A percentile compares a stretch with the other conserved stretches of the same genome.
Conservation (phyloP, 2,888 invertebrate genomes). For the Machimus atricapillus region DNA sequence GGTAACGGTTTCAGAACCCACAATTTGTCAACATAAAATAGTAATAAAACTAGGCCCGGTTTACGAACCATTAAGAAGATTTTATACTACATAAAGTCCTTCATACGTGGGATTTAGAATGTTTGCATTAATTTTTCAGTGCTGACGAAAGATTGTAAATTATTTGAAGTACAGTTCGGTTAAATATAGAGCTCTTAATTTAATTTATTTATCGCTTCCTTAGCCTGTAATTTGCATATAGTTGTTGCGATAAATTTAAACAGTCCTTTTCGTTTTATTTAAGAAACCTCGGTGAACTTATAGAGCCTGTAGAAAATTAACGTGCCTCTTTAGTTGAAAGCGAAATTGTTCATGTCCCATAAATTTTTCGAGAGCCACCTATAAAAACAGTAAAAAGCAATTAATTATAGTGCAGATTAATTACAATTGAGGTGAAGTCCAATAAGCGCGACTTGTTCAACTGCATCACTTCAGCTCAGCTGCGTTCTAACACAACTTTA, state of each 20-base stretch:
- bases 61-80: background rate
- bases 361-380: background rate
- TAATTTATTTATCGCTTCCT: background rate
- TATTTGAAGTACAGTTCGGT: background rate
- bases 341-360: background rate
- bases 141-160: background rate
- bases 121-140: background rate
- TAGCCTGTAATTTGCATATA: background rate
- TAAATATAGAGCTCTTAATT: background rate
- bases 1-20: too few species aligned
- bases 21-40: too few species aligned
- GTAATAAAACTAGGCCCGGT: background rate
- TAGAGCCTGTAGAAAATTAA: background rate
- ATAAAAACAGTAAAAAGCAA: conserved; percentile 3
- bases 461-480: background rate
- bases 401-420: conserved; percentile 22
- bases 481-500: background rate
- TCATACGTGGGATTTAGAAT: background rate
- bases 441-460: background rate
- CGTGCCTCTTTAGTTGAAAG: background rate
- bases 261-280: background rate
- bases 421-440: conserved; percentile 5
- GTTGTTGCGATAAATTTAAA: background rate
- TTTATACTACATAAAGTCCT: background rate
- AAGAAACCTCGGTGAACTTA: too few species aligned